Conservation (phyloP, 2,888 invertebrate species). For the Aquatica leii region DNA sequence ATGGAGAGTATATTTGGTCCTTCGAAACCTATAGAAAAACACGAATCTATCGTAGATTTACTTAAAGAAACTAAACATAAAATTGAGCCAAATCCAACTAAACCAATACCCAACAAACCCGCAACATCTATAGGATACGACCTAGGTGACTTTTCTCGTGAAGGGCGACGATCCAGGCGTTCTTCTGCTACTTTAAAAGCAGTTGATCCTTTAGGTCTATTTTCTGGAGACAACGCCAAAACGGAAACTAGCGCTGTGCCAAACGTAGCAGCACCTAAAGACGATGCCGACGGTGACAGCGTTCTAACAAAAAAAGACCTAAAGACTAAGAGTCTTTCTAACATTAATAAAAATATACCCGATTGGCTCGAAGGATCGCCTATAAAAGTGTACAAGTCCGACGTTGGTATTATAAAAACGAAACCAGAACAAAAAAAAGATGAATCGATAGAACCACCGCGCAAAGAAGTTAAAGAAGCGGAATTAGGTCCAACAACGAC, state of each 20-base stretch:
- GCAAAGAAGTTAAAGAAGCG: neutral
- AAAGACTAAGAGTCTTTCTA: conserved; percentile 41
- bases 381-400: conserved; percentile 40
- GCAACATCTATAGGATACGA: conserved; percentile 50
- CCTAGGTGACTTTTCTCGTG: conserved; percentile 40
- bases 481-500: neutral
- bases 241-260: conserved; percentile 45
- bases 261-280: conserved; percentile 36
- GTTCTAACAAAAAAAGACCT: conserved; percentile 47
- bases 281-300: conserved; percentile 48
- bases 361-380: conserved; percentile 51
- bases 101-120: neutral
- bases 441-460: neutral
- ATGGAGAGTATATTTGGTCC: conserved; percentile 54
- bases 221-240: conserved; percentile 53
- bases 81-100: conserved; percentile 22
- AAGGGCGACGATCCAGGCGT: conserved; percentile 50
- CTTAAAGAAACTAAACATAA: conserved; percentile 51
- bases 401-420: conserved; percentile 18
- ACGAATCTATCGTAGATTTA: conserved; percentile 53
- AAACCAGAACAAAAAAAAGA: neutral
- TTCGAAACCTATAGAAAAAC: conserved; percentile 45
- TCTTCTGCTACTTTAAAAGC: conserved; percentile 51
- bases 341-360: conserved; percentile 45
- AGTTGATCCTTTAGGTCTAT: conserved; percentile 66